Conservation (phyloP, 2,888 invertebrate genomes). For the Drosophila fungiperda region DNA sequence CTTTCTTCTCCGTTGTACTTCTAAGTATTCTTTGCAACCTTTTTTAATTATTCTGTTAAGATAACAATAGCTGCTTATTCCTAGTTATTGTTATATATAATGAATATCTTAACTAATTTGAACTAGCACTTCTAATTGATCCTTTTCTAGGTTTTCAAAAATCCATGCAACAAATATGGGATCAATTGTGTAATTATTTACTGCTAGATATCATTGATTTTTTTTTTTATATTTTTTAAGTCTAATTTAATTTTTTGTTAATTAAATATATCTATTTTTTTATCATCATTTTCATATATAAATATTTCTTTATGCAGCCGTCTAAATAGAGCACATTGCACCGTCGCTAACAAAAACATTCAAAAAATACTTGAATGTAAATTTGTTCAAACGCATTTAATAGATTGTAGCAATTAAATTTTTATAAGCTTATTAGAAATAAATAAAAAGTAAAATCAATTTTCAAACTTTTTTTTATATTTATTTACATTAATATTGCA, state of each 20-base stretch:
- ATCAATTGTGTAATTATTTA: neutral
- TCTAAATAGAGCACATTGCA: neutral
- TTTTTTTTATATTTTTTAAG: neutral
- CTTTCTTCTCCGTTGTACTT: neutral
- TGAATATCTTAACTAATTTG: too few relatives aligned
- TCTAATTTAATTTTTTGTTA: neutral
- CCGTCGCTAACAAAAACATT: neutral
- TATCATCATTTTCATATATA: neutral
- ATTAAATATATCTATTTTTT: fast-evolving
- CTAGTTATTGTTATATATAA: too few relatives aligned
- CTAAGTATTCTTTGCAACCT: too few relatives aligned
- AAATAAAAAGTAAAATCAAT: neutral
- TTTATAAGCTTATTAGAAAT: neutral
- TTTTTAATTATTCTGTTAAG: too few relatives aligned
- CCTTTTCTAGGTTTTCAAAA: neutral
- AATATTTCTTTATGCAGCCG: neutral
- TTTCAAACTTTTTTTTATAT: too few relatives aligned
- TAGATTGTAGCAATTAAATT: neutral
- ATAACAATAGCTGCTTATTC: too few relatives aligned
- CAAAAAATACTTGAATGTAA: neutral
- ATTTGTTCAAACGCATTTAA: neutral
- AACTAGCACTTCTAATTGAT: neutral
- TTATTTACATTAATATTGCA: neutral
- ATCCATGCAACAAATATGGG: neutral
- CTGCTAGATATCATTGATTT: neutral